These are phyloP conservation scores for Phyllostomus hastatus DNA, from an alignment of 2,113 vertebrate species.

Conservation along the genomic window DNA sequence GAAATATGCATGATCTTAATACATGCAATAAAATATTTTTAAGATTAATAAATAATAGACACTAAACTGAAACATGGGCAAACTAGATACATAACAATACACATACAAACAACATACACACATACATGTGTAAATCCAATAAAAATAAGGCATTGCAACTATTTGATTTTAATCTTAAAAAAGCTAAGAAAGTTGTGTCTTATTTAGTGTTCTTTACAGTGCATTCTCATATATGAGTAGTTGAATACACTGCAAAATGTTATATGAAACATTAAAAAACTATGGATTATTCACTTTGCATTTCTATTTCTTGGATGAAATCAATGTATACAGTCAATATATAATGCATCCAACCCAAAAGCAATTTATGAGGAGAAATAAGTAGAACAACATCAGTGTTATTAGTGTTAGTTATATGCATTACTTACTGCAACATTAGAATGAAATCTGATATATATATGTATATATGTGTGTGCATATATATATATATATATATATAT, in stretches of 20 bases:
- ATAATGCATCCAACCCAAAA: background rate
- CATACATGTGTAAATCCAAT: background rate
- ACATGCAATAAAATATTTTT: background rate
- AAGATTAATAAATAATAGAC: background rate
- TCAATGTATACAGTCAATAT: background rate
- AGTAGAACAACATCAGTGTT: background rate
- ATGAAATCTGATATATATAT: background rate
- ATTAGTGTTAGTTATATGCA: background rate
- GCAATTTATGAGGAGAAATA: background rate
- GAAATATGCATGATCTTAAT: background rate
- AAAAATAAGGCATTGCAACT: background rate
- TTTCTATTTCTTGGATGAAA: background rate
- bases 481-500: background rate
- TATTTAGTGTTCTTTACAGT: background rate
- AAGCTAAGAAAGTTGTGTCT: background rate
- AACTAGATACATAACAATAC: background rate
- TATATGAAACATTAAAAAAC: background rate
- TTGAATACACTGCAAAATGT: background rate
- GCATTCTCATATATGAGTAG: background rate
- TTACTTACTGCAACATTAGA: background rate
- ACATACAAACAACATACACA: background rate
- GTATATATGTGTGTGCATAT: no score
- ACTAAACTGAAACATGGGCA: background rate
- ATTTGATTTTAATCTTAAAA: background rate
- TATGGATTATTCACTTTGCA: background rate